Percentiles rank a stretch among this genome's conserved stretches.
phyloP scores from a whole-genome alignment of 2,888 invertebrate species.

The Dastarcus helophoroides region DNA sequence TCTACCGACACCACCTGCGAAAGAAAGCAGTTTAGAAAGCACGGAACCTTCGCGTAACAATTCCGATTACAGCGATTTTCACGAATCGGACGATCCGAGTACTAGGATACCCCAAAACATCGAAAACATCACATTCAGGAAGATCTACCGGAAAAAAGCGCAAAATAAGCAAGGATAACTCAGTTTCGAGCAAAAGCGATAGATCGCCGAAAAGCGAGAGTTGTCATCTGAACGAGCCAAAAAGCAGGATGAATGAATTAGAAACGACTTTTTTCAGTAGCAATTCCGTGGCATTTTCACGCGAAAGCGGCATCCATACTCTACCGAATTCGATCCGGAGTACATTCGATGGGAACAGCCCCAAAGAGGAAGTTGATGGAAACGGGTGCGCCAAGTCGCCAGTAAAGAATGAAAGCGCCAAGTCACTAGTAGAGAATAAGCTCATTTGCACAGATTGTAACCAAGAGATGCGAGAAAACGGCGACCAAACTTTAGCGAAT shows the following conservation, averaged over 20 bases:
- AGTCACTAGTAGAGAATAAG: not conserved
- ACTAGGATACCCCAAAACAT: slow-evolving; percentile 10
- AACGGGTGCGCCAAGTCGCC: not conserved
- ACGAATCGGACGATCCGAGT: slow-evolving; percentile 23
- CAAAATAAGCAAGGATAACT: slow-evolving; percentile 11
- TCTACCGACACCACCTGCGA: slow-evolving; percentile 5
- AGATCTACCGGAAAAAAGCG: slow-evolving; percentile 20
- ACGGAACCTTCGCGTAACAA: slow-evolving; percentile 3
- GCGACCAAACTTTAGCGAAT: slow-evolving; percentile 1
- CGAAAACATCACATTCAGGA: slow-evolving; percentile 20
- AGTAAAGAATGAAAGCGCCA: too few relatives aligned
- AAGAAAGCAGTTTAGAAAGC: slow-evolving; percentile 5
- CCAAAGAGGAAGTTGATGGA: slow-evolving; percentile 3
- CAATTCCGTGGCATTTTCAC: slow-evolving; percentile 15
- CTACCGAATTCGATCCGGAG: slow-evolving; percentile 21
- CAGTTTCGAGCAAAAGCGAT: not conserved
- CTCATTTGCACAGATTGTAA: not conserved
- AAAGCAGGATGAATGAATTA: not conserved
- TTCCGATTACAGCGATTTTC: slow-evolving; percentile 9
- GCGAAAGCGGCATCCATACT: slow-evolving; percentile 30
- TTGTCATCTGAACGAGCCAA: not conserved
- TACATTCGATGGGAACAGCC: slow-evolving; percentile 1
- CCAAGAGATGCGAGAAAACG: not conserved
- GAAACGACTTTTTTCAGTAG: slow-evolving; percentile 4
- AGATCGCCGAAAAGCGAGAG: not conserved